Evolutionary conservation across 2,113 vertebrate species (phyloP), one percentile per base, ranked within the genome.

Genomic region (Cebus imitator): DNA sequence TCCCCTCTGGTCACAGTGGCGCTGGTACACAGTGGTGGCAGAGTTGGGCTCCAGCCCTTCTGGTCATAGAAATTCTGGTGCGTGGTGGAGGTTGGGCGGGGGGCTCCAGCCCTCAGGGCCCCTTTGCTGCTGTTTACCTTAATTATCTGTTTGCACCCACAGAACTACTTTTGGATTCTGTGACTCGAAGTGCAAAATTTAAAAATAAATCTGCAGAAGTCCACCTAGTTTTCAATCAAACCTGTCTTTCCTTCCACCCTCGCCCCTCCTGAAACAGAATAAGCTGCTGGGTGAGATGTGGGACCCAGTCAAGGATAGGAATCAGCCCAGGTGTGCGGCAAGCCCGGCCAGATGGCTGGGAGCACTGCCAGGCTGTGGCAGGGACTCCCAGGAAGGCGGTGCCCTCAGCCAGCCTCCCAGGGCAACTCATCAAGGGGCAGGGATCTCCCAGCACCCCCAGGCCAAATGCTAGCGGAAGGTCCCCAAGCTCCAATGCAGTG

Each of bases 51-150:
- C 14, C 0, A 0, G 3, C 0, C 52, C 5, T 52, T 52, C 52
- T 52, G 52, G 52, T 52, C 52, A 17, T 52, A 17, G 61, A 64
- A 30, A 37, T 14, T 2, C 25, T 55, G 37, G 10, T 10, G 5
- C 23, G 0, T 2, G 3, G 61, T 0, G 8, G 9, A 52, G 52
- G 52, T 6, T 64, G 27, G 61, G 27, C 10, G 20, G 27, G 61
- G 61, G 14, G 25, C 2, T 2, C 20, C 0, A 0, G 1, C 0
- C 2, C 57, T 18, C 45, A 0, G 1, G 5, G 7, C 70, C 4
- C 40, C 37, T 58, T 18, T 55, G 55, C 35, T 66, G 17, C 6
- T 3, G 16, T 20, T 50, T 23, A 25, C 17, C 35, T 57, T 8
- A 4, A 4, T 8, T 18, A 3, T 5, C 14, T 52, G 21, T 35